Conservation (phyloP, 2,888 invertebrate genomes). For the Thecophora atra region DNA sequence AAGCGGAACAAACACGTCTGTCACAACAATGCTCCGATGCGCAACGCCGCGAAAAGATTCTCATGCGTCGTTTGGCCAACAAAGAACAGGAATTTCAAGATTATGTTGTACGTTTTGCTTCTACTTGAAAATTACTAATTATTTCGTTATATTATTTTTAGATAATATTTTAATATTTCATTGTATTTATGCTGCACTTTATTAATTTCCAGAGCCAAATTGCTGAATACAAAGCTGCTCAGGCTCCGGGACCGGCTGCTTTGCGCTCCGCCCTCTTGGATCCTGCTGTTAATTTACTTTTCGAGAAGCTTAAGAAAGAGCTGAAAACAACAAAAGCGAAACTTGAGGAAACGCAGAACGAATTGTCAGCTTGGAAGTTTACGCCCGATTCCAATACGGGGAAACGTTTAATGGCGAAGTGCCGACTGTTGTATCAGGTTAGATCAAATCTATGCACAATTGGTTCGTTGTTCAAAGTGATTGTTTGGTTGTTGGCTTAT, state of each 20-base stretch:
- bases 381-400: slow-evolving; percentile 99
- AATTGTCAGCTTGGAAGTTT: slow-evolving; percentile 98
- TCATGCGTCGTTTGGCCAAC: slow-evolving; percentile 89
- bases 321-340: slow-evolving; percentile 87
- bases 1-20: slow-evolving; percentile 80
- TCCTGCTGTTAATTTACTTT: slow-evolving; percentile 93
- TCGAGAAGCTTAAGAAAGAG: slow-evolving; percentile 90
- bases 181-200: slow-evolving; percentile 1
- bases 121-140: neutral
- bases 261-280: slow-evolving; percentile 87
- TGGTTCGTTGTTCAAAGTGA: neutral
- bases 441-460: neutral
- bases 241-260: slow-evolving; percentile 80
- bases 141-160: too few relatives aligned
- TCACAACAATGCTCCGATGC: slow-evolving; percentile 86
- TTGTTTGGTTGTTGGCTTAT: slow-evolving; percentile 17
- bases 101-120: slow-evolving; percentile 80
- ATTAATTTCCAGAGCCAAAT: slow-evolving; percentile 80
- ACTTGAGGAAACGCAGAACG: slow-evolving; percentile 96
- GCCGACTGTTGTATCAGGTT: slow-evolving; percentile 85
- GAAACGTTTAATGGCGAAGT: slow-evolving; percentile 97
- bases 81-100: slow-evolving; percentile 98
- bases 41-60: slow-evolving; percentile 89
- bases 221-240: slow-evolving; percentile 89
- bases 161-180: neutral